Conservation (phyloP, 2,113 vertebrate genomes). For the Melanerpes formicivorus region DNA sequence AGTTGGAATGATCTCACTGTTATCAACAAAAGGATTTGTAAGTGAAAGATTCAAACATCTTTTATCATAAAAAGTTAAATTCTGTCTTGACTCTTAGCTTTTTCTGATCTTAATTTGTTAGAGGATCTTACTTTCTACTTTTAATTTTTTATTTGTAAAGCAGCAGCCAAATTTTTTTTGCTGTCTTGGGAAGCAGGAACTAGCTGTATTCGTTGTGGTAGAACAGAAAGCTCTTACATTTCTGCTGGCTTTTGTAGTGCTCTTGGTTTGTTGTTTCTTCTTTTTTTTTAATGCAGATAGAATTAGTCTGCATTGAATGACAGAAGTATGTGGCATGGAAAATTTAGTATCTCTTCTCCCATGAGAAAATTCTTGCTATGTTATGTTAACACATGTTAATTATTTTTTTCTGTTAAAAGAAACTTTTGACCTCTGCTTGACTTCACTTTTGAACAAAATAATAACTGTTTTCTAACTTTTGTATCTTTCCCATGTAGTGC, state of each 20-base stretch:
- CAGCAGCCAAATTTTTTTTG: background rate
- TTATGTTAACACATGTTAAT: background rate
- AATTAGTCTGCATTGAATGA: slow-evolving; percentile 5
- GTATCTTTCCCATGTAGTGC: slow-evolving; percentile 80
- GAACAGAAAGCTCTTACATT: background rate
- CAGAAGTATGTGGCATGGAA: background rate
- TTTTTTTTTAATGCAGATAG: background rate
- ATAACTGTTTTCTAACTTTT: background rate
- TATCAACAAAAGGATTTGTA: background rate
- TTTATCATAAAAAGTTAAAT: background rate
- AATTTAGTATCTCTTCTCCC: background rate
- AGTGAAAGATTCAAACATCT: background rate
- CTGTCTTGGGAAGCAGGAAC: background rate
- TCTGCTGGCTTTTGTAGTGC: background rate
- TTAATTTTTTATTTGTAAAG: background rate
- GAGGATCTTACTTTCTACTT: background rate
- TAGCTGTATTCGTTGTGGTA: background rate
- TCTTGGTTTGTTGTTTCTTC: background rate
- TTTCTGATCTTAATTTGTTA: background rate
- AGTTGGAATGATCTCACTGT: background rate
- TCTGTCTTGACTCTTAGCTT: background rate
- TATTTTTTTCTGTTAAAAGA: background rate
- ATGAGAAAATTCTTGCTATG: background rate
- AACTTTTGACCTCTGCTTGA: background rate
- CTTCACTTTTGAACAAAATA: background rate